These are phyloP conservation scores for Drosophila suzukii DNA, from an alignment of 1,140 invertebrate genomes.

Conservation along the genomic window DNA sequence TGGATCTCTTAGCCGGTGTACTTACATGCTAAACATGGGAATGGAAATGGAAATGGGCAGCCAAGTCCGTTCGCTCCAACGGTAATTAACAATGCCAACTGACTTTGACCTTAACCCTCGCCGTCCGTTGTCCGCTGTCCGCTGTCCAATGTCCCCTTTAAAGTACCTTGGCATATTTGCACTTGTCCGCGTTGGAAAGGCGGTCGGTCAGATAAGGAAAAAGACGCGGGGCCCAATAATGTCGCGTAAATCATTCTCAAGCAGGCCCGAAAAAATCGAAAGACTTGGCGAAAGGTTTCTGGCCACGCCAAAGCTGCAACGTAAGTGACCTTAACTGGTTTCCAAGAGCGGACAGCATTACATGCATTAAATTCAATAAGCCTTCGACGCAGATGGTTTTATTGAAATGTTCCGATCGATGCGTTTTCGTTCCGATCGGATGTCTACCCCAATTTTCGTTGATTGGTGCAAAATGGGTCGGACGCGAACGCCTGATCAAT, in stretches of 20 bases:
- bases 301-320: constrained; percentile 40
- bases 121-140: constrained; percentile 19
- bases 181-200: constrained; percentile 49
- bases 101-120: constrained; percentile 81
- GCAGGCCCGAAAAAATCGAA: neutral
- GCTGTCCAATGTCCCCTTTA: constrained; percentile 5
- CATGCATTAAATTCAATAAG: constrained; percentile 59
- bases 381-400: constrained; percentile 42
- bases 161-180: constrained; percentile 51
- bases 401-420: constrained; percentile 58
- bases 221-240: constrained; percentile 52
- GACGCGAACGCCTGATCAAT: constrained; percentile 38
- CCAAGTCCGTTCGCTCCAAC: constrained; percentile 48
- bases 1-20: constrained; percentile 25
- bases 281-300: constrained; percentile 68
- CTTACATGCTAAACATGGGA: constrained; percentile 64
- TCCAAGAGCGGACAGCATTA: constrained; percentile 28
- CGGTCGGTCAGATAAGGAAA: constrained; percentile 44
- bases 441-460: constrained; percentile 62
- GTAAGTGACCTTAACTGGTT: constrained; percentile 69
- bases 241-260: constrained; percentile 67
- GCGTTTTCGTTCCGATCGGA: constrained; percentile 49
- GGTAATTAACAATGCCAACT: constrained; percentile 76
- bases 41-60: constrained; percentile 45
- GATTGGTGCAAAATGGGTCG: constrained; percentile 72